Base-by-base conservation (phyloP, 30 jellyfish, hydroid and myxozoan genomes). In the Sanderia malayensis region DNA sequence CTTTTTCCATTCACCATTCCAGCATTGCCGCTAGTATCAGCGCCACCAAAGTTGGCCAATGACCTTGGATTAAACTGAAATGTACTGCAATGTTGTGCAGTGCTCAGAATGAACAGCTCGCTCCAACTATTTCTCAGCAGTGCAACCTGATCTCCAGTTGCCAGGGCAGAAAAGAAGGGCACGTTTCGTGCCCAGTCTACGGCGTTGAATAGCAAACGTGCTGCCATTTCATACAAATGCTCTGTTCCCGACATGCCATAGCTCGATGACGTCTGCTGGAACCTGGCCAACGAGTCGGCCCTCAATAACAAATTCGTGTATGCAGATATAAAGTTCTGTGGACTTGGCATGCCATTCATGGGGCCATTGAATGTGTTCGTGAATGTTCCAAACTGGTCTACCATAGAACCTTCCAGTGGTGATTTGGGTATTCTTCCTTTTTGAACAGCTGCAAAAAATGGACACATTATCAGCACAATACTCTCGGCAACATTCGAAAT, bases 171-270 rank as follows among this genome's bases (percentile, higher is more conserved):
- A 62, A 92, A 92, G 67, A 92, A 92, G 22, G 98, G 98, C 15
- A 92, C 98, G 57, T 84, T 92, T 46, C 95, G 71, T 15, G 98
- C 98, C 98, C 98, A 92, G 31, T 92, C 98, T 1, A 86, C 93
- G 21, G 93, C 92, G 41, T 78, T 86, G 87, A 78, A 76, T 7
- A 86, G 70, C 49, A 86, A 26, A 29, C 93, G 62, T 22, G 93
- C 93, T 23, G 96, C 95, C 86, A 85, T 85, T 28, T 85, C 95
- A 44, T 85, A 85, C 45, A 85, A 74, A 46, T 85, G 95, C 69
- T 85, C 95, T 1, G 87, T 31, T 17, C 86, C 86, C 64, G 64
- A 49, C 79, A 76, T 47, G 55, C 95, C 95, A 69, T 72, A 85
- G 27, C 66, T 41, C 28, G 85, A 49, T 49, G 95, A 71, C 18